A percentile compares a stretch with the other conserved stretches of the same genome.
Evolutionary conservation across 2,888 invertebrate genomes (phyloP).

Genomic region (Polydrusus cervinus): DNA sequence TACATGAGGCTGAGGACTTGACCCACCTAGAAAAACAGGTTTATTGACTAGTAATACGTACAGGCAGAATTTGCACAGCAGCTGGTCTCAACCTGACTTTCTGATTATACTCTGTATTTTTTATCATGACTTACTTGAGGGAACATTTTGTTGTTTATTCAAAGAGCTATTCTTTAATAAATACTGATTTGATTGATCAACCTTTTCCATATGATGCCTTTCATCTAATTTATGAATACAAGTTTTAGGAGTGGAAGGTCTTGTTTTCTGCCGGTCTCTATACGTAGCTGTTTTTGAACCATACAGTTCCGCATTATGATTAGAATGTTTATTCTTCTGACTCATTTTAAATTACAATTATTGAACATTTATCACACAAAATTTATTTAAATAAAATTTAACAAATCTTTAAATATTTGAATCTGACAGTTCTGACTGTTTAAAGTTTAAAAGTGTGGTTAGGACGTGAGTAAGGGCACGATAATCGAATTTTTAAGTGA

Average conservation of each 20-base stretch:
- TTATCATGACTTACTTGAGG: conserved; percentile 38
- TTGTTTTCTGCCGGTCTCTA: conserved; percentile 11
- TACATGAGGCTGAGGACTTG: conserved; percentile 28
- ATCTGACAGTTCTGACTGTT: conserved; percentile 18
- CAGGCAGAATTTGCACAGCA: no score
- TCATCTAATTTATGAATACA: conserved; percentile 38
- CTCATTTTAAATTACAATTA: conserved; percentile 14
- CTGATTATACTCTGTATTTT: not conserved
- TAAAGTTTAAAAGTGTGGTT: not conserved
- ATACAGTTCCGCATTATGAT: not conserved
- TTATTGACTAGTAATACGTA: not conserved
- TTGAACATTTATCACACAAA: conserved; percentile 15
- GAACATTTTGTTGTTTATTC: conserved; percentile 56
- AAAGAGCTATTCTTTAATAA: conserved; percentile 49
- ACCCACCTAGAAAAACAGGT: conserved; percentile 1
- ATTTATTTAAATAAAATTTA: conserved; percentile 9
- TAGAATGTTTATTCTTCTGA: conserved; percentile 18
- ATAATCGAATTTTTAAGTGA: not conserved
- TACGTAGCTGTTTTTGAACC: not conserved
- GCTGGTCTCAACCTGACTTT: no score
- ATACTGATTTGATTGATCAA: conserved; percentile 52
- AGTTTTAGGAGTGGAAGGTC: conserved; percentile 19
- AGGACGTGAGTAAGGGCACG: not conserved
- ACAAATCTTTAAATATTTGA: conserved; percentile 19
- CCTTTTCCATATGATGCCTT: conserved; percentile 29